A percentile compares a stretch with the other conserved stretches of the same genome.
Evolutionary conservation across 2,113 vertebrate genomes (phyloP).

Genomic region (Platichthys flesus): DNA sequence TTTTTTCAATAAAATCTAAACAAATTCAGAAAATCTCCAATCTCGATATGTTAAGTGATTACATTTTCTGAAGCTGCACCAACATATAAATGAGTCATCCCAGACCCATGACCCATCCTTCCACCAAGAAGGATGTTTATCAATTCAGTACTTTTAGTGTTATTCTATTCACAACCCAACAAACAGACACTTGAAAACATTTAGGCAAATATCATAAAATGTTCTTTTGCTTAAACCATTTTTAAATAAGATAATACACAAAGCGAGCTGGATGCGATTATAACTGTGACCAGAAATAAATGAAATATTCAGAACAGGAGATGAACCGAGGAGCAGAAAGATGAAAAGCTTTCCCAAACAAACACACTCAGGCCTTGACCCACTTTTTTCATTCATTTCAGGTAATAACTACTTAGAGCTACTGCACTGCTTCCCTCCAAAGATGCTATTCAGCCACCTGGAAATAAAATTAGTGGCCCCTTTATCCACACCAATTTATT

Average conservation of each 20-base stretch:
- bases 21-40: background rate
- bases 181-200: too few species aligned
- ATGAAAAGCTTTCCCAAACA: slow-evolving; percentile 1
- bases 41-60: background rate
- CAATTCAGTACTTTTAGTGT: too few species aligned
- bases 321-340: background rate
- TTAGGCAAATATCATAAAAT: background rate
- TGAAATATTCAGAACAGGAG: background rate
- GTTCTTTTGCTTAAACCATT: background rate
- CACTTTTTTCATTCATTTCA: slow-evolving; percentile 12
- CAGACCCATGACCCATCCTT: too few species aligned
- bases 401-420: slow-evolving; percentile 6
- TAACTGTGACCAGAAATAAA: slow-evolving; percentile 8
- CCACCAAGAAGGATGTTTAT: too few species aligned
- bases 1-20: background rate
- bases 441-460: slow-evolving; percentile 57
- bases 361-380: background rate
- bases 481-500: slow-evolving; percentile 52
- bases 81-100: background rate
- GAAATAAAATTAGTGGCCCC: slow-evolving; percentile 64
- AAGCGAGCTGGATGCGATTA: background rate
- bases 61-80: background rate
- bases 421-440: slow-evolving; percentile 23
- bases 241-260: slow-evolving; percentile 3
- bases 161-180: too few species aligned